Evolutionary conservation across 2,797 vertebrate genomes (phyloP), one percentile per base, ranked within the genome.

Genomic region (Cirrhinus mrigala): DNA sequence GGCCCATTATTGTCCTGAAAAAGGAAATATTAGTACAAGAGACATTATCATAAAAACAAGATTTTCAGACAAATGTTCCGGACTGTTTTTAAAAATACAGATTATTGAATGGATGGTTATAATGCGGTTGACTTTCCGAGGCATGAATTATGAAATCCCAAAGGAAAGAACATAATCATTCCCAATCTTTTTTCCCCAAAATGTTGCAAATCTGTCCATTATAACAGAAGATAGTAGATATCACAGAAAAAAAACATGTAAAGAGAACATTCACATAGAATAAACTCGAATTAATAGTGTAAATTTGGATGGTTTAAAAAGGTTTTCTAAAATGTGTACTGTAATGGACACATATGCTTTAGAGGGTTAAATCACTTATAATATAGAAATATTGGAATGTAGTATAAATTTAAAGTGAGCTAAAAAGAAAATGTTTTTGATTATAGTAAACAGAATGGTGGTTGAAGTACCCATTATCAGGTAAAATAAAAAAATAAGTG

Each of bases 1-100:
- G 96, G 40, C 96, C 96, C 96, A 97, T 97, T 89, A 96, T 96
- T 20, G 93, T 96, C 97, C 97, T 97, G 91, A 77, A 86, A 90
- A 60, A 86, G 73, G 89, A 76, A 46, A 60, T 37, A 70, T 66
- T 4, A 58, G 56, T 54, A 70, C 52, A 29, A n/a, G 46, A 64
- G 20, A 62, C 76, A 60, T 48, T 12, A 29, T 6, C 22, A 85
- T 11, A 29, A 48, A 29, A 77, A 79, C 24, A 48, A 40, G 6
- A 40, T 70, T 20, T 66, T 37, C 74, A 33, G 2, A 56, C 8
- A 54, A 76, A 76, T 66, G 40, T 79, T 66, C 3, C 58, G 33
- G 60, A 48, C n/a, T 64, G 77, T 44, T 79, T 48, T 64, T 64
- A 11, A 62, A 79, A 46, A 79, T 24, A 77, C 75, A 78, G 76